These are phyloP conservation scores for Lepilemur ruficaudatus DNA, from an alignment of 2,797 vertebrate genomes.

Conservation along the genomic window DNA sequence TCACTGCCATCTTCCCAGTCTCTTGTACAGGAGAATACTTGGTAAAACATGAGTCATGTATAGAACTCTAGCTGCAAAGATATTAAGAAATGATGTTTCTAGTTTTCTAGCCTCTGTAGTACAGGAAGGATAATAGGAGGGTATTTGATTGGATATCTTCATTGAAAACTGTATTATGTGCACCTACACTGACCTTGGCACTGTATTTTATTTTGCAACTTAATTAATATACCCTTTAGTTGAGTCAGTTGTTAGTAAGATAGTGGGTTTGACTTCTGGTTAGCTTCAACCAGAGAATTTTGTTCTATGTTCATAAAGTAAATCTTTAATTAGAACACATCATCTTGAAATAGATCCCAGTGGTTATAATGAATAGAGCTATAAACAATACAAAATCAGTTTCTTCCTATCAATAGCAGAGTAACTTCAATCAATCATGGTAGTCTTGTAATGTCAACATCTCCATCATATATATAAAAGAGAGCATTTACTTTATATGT, in stretches of 20 bases:
- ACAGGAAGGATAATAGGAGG: neutral
- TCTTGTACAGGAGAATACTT: neutral
- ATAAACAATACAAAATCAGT: neutral
- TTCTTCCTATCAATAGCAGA: neutral
- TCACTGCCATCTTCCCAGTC: neutral
- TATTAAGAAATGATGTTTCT: neutral
- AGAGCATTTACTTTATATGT: neutral
- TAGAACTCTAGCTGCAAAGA: neutral
- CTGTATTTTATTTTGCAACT: slow-evolving; percentile 31
- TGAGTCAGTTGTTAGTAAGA: neutral
- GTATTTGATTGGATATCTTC: neutral
- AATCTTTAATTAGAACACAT: slow-evolving; percentile 34
- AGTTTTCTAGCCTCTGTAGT: neutral
- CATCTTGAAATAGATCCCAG: neutral
- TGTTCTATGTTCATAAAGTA: slow-evolving; percentile 4
- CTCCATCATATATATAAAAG: neutral
- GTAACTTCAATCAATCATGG: neutral
- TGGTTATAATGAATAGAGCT: neutral
- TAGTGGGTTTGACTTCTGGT: neutral
- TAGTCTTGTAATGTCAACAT: neutral
- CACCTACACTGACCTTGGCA: neutral
- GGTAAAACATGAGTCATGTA: neutral
- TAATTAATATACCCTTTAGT: slow-evolving; percentile 2
- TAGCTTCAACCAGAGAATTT: slow-evolving; percentile 7
- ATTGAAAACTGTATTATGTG: neutral